A percentile compares a stretch with the other conserved stretches of the same genome.
phyloP scores from a whole-genome alignment of 37 sponge, comb jelly and placozoan genomes.

The Amphimedon queenslandica region DNA sequence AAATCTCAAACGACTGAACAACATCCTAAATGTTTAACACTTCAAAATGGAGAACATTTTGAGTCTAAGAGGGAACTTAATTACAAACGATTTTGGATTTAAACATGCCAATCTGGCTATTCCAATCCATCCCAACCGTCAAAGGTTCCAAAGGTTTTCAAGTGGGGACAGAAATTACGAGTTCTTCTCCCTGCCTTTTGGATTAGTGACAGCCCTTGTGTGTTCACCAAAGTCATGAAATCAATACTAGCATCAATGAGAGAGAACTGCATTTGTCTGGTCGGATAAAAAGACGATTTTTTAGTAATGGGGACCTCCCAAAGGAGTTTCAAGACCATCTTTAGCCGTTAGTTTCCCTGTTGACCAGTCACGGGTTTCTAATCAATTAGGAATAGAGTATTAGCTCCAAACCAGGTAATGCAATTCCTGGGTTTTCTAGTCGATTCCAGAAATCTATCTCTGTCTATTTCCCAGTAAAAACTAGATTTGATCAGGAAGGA shows the following conservation, averaged over 20 bases:
- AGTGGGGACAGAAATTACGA: too few relatives aligned
- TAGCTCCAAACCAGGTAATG: constrained; percentile 5
- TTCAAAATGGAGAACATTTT: too few relatives aligned
- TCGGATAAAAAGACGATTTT: constrained; percentile 10
- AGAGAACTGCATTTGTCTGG: not conserved
- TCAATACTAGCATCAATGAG: constrained; percentile 3
- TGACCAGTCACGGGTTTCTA: not conserved
- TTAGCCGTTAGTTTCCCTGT: not conserved
- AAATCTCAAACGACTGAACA: too few relatives aligned
- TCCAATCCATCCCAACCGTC: too few relatives aligned
- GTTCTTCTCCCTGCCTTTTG: constrained; percentile 36
- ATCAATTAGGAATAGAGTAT: not conserved
- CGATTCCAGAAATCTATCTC: constrained; percentile 4
- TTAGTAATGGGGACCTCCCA: constrained; percentile 7
- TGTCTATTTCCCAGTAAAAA: constrained; percentile 19
- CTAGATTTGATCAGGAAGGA: not conserved
- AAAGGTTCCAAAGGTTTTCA: too few relatives aligned
- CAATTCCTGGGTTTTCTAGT: constrained; percentile 29
- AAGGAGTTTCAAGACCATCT: not conserved
- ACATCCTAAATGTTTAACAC: too few relatives aligned
- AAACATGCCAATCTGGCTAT: too few relatives aligned
- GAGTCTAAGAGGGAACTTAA: too few relatives aligned
- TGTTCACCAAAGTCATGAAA: constrained; percentile 23
- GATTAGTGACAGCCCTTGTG: constrained; percentile 2
- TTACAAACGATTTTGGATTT: too few relatives aligned